These are phyloP conservation scores for Cyphotilapia sp. DNA, from an alignment of 2,113 vertebrate genomes.

Conservation along the genomic window DNA sequence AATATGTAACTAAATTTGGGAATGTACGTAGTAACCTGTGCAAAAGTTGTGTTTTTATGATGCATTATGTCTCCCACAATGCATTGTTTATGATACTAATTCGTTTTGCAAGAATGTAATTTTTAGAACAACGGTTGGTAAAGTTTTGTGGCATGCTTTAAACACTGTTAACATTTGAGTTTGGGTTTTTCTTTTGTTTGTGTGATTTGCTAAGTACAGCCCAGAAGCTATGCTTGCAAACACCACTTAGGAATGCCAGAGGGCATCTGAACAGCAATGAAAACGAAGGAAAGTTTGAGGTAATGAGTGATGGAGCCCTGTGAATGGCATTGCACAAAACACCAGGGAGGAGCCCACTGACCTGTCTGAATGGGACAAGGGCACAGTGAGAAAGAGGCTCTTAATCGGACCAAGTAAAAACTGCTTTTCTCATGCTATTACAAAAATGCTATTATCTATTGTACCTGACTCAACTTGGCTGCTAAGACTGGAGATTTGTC, in stretches of 20 bases:
- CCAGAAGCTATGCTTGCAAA: background rate
- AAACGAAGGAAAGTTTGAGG: background rate
- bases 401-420: constrained; percentile 36
- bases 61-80: background rate
- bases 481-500: constrained; percentile 45
- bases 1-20: background rate
- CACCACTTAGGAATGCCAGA: background rate
- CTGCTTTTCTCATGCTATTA: constrained; percentile 40
- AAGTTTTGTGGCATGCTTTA: background rate
- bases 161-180: background rate
- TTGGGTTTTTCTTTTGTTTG: background rate
- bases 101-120: background rate
- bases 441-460: constrained; percentile 36
- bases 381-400: constrained; percentile 9
- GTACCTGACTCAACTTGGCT: constrained; percentile 30
- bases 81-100: background rate
- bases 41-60: background rate
- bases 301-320: constrained; percentile 15
- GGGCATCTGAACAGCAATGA: background rate
- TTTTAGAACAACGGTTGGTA: background rate
- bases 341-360: constrained; percentile 34
- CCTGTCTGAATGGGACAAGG: constrained; percentile 33
- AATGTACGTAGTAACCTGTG: background rate
- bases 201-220: background rate
- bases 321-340: constrained; percentile 37